A percentile compares a stretch with the other conserved stretches of the same genome.
Conservation (phyloP, 2,797 vertebrate genomes). For the Gallinago nigripennis region DNA sequence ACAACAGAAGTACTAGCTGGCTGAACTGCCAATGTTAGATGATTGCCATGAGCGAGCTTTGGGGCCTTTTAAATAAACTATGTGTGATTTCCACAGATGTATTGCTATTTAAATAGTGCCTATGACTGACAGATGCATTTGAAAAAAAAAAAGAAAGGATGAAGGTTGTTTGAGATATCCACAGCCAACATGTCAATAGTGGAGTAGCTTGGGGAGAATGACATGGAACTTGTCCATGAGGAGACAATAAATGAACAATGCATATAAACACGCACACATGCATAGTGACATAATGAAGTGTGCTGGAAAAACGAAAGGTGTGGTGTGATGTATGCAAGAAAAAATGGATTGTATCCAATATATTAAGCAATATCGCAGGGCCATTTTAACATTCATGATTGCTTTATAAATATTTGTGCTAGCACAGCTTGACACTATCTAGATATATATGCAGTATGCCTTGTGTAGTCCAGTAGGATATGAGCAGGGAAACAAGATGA, state of each 20-base stretch:
- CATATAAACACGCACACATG: background rate
- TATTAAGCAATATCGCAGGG: background rate
- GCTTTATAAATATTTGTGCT: background rate
- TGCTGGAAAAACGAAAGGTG: background rate
- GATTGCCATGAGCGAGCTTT: background rate
- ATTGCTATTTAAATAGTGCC: constrained; percentile 37
- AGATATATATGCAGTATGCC: fast-evolving
- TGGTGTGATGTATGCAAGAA: background rate
- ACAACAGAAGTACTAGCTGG: background rate
- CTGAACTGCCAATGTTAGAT: constrained; percentile 23
- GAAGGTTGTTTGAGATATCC: constrained; percentile 15
- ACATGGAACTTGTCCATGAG: background rate
- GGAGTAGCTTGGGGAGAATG: background rate
- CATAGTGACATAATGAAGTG: background rate
- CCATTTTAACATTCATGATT: background rate
- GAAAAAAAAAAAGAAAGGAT: background rate
- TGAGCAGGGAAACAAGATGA: background rate
- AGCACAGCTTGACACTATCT: background rate
- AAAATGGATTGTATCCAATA: background rate
- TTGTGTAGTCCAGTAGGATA: background rate
- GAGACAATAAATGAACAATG: background rate
- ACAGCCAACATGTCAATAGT: background rate
- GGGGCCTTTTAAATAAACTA: constrained; percentile 61
- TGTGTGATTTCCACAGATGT: constrained; percentile 51
- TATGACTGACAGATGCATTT: constrained; percentile 16